These are phyloP conservation scores for Drosophila antonietae DNA, from an alignment of 2,888 invertebrate species.

Conservation along the genomic window DNA sequence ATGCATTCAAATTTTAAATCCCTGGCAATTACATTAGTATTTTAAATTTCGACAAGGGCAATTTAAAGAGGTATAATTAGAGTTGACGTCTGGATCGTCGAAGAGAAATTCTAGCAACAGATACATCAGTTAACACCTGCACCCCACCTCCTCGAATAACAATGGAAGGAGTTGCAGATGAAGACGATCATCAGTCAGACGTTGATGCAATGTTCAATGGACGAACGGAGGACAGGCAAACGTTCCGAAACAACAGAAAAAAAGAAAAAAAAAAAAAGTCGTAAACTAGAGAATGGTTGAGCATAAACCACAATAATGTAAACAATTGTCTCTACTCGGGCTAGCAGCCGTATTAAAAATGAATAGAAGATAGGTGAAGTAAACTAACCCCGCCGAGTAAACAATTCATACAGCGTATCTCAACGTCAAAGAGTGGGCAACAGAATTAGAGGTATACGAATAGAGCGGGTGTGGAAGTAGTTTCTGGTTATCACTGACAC, in stretches of 20 bases:
- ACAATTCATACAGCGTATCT: slow-evolving; percentile 50
- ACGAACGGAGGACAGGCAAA: background rate
- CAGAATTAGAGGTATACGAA: slow-evolving; percentile 41
- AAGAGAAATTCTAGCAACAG: background rate
- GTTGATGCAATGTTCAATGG: slow-evolving; percentile 10
- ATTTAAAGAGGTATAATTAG: background rate
- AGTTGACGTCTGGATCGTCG: background rate
- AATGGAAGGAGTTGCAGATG: slow-evolving; percentile 8
- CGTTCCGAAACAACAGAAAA: slow-evolving; percentile 59
- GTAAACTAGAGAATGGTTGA: slow-evolving; percentile 40
- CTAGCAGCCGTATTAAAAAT: slow-evolving; percentile 29
- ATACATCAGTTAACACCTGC: slow-evolving; percentile 21
- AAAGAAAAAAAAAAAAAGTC: slow-evolving; percentile 67
- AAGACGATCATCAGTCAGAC: slow-evolving; percentile 21
- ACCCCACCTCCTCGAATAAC: background rate
- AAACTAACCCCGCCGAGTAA: slow-evolving; percentile 54
- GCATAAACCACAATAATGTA: slow-evolving; percentile 68
- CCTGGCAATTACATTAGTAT: too few species aligned
- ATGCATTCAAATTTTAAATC: background rate
- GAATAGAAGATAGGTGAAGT: slow-evolving; percentile 11
- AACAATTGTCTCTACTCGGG: slow-evolving; percentile 58
- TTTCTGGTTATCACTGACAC: slow-evolving; percentile 36
- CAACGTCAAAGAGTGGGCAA: slow-evolving; percentile 54
- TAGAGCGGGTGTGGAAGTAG: background rate
- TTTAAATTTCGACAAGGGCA: background rate